A percentile compares a stretch with the other conserved stretches of the same genome.
phyloP scores from a whole-genome alignment of 2,797 vertebrate species.

The Decapterus maruadsi region DNA sequence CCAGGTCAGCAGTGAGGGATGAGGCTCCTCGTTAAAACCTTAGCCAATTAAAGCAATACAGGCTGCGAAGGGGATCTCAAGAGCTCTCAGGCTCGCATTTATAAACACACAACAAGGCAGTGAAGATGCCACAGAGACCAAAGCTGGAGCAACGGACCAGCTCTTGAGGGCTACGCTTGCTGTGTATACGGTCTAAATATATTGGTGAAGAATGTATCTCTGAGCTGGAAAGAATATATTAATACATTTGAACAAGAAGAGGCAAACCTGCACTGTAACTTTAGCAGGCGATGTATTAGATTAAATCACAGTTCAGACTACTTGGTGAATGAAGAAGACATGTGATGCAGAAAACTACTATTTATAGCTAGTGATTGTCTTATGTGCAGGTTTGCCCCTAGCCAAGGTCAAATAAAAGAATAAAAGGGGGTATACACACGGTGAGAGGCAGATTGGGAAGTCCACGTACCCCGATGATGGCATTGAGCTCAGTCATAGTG shows the following conservation, averaged over 20 bases:
- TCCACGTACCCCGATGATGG: conserved; percentile 99
- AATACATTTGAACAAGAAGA: conserved; percentile 46
- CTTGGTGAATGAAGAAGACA: conserved; percentile 15
- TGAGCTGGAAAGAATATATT: conserved; percentile 16
- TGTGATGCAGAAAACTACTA: neutral
- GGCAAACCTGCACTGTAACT: conserved; percentile 59
- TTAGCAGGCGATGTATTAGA: neutral
- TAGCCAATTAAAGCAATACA: conserved; percentile 86
- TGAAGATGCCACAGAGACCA: conserved; percentile 71
- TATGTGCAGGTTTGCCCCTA: conserved; percentile 77
- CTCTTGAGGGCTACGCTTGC: conserved; percentile 33
- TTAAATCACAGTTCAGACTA: conserved; percentile 19
- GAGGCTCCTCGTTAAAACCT: conserved; percentile 83
- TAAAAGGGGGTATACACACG: conserved; percentile 94
- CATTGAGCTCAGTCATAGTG: conserved; percentile 99
- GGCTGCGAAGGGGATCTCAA: conserved; percentile 72
- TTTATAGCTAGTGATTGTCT: conserved; percentile 12
- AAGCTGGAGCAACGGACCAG: conserved; percentile 51
- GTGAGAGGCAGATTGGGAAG: conserved; percentile 96
- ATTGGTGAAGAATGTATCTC: conserved; percentile 31
- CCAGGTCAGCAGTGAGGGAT: conserved; percentile 85
- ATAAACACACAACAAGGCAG: conserved; percentile 81
- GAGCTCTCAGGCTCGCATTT: conserved; percentile 82
- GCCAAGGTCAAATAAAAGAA: conserved; percentile 86
- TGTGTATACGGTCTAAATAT: conserved; percentile 22